Conservation (phyloP, 2,888 invertebrate species). For the Drosophila sordidula region DNA sequence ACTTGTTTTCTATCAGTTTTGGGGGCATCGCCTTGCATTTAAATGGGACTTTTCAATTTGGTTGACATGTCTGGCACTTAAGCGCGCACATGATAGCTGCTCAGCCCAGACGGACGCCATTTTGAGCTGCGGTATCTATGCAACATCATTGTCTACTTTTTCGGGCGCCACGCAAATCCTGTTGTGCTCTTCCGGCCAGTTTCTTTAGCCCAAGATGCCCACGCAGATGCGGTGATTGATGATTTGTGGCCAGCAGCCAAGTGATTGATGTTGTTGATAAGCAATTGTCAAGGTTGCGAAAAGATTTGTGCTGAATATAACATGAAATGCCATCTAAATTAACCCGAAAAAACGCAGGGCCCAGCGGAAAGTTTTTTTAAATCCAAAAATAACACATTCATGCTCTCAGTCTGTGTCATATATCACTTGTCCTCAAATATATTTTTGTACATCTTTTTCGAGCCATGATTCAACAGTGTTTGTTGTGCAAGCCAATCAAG, state of each 20-base stretch:
- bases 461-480: conserved; percentile 18
- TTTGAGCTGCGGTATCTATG: background rate
- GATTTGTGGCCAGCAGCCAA: conserved; percentile 27
- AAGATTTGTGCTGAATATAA: conserved; percentile 34
- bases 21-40: conserved; percentile 41
- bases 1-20: conserved; percentile 13
- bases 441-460: background rate
- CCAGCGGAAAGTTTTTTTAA: background rate
- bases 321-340: conserved; percentile 47
- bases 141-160: conserved; percentile 17
- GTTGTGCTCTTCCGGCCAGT: conserved; percentile 3
- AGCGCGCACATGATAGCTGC: conserved; percentile 13
- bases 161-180: conserved; percentile 33
- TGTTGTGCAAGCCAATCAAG: conserved; percentile 36
- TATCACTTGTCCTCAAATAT: conserved; percentile 12
- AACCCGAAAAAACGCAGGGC: conserved; percentile 18
- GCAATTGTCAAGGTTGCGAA: conserved; percentile 55
- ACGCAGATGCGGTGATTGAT: conserved; percentile 56
- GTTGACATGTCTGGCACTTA: conserved; percentile 41
- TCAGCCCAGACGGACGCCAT: conserved; percentile 14
- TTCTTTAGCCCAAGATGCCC: conserved; percentile 22
- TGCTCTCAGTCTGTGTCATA: background rate
- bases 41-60: conserved; percentile 62
- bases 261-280: conserved; percentile 64
- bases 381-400: conserved; percentile 10